Conservation (phyloP, 2,888 invertebrate species). For the Nebria salina region DNA sequence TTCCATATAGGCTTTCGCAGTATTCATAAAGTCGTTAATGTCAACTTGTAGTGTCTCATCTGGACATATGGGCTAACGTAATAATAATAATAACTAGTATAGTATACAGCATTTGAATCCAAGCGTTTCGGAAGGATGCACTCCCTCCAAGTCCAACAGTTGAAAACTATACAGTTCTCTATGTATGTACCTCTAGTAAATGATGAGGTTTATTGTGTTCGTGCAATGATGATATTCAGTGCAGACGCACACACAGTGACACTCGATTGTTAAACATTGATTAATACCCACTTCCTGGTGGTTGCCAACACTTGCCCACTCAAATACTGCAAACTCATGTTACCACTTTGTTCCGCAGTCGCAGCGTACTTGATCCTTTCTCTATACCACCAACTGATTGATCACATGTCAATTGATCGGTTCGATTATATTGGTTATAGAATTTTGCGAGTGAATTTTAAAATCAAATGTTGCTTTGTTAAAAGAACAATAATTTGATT, state of each 20-base stretch:
- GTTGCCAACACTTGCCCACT: slow-evolving; percentile 37
- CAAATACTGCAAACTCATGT: slow-evolving; percentile 26
- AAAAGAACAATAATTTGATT: not conserved
- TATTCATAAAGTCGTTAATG: not conserved
- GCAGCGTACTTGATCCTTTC: slow-evolving; percentile 20
- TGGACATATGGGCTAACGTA: slow-evolving; percentile 14
- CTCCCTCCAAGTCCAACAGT: not conserved
- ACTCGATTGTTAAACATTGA: slow-evolving; percentile 31
- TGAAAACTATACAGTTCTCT: not conserved
- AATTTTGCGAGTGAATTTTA: not conserved
- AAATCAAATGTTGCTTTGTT: not conserved
- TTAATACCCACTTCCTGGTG: slow-evolving; percentile 36
- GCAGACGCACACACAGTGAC: not conserved
- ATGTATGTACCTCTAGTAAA: not conserved
- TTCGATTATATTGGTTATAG: not conserved
- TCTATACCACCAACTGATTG: slow-evolving; percentile 25
- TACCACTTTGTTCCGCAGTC: slow-evolving; percentile 8
- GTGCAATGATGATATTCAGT: not conserved
- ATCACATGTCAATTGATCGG: not conserved
- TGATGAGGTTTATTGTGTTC: not conserved
- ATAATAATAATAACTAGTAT: slow-evolving; percentile 2
- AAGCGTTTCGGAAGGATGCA: not conserved
- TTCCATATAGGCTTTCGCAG: not conserved
- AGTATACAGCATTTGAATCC: not conserved
- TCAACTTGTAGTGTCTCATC: not conserved